Conservation (phyloP, 2,888 invertebrate species). For the Drosophila anomalata region DNA sequence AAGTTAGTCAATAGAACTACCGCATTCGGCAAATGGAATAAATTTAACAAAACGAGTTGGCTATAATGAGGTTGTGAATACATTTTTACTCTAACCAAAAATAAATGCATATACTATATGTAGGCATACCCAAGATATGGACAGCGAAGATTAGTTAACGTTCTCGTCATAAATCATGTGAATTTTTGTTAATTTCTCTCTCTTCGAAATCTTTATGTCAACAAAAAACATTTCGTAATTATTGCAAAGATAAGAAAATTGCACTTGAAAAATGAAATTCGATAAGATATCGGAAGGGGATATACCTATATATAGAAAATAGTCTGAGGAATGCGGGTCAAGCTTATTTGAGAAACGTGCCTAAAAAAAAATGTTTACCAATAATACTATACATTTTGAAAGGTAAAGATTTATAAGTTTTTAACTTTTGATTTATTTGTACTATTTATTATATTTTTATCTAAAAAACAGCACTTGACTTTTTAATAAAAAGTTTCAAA, state of each 20-base stretch:
- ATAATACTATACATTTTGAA: neutral
- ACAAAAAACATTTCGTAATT: conserved; percentile 8
- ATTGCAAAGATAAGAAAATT: conserved; percentile 23
- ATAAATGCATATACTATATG: conserved; percentile 37
- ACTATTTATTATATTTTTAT: too few species aligned
- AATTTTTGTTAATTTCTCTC: conserved; percentile 11
- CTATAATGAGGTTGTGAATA: conserved; percentile 20
- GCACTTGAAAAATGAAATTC: conserved; percentile 23
- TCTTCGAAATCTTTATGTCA: conserved; percentile 3
- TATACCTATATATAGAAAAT: neutral
- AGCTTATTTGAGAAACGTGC: conserved; percentile 5
- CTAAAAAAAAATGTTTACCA: neutral
- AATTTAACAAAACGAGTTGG: conserved; percentile 51
- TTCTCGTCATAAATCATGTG: conserved; percentile 39
- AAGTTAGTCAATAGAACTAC: conserved; percentile 22
- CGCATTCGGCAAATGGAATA: conserved; percentile 27
- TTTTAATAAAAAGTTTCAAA: too few species aligned
- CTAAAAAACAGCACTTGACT: neutral
- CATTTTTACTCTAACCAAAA: conserved; percentile 36
- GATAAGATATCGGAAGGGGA: neutral
- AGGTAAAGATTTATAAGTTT: neutral
- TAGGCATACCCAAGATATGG: conserved; percentile 4
- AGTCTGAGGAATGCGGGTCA: conserved; percentile 2
- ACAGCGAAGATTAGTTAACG: conserved; percentile 36
- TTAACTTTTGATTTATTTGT: neutral